Evolutionary conservation across 1,140 invertebrate genomes (phyloP).

Genomic region (Drosophila bifasciata): DNA sequence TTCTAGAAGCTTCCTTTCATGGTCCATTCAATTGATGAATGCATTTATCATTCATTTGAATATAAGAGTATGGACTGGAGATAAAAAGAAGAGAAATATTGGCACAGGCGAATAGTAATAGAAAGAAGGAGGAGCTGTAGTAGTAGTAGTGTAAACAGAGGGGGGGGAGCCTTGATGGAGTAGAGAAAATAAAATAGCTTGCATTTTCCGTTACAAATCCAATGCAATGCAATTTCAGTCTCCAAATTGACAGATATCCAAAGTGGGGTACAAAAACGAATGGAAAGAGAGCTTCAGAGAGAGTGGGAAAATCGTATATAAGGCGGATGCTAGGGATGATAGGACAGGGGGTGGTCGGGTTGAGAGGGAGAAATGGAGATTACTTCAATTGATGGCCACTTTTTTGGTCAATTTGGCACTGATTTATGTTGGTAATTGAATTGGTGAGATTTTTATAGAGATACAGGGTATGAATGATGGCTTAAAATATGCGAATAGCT

Average conservation of each 20-base stretch:
- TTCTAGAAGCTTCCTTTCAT: conserved; percentile 48
- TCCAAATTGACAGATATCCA: conserved; percentile 57
- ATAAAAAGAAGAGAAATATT: too few relatives aligned
- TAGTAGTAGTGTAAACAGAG: not conserved
- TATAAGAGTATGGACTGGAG: too few relatives aligned
- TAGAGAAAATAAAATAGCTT: conserved; percentile 39
- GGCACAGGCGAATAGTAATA: too few relatives aligned
- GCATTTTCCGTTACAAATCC: conserved; percentile 49
- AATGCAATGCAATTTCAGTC: conserved; percentile 60
- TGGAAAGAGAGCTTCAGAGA: not conserved
- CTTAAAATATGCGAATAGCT: conserved; percentile 20
- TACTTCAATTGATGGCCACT: conserved; percentile 42
- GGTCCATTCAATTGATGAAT: conserved; percentile 46
- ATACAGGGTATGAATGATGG: conserved; percentile 28
- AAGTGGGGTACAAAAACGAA: not conserved
- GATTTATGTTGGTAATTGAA: conserved; percentile 48
- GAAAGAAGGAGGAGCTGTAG: not conserved
- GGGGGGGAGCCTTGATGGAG: not conserved
- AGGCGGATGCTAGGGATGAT: not conserved
- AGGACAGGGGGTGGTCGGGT: not conserved
- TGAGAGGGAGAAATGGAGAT: not conserved
- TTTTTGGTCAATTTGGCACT: conserved; percentile 50
- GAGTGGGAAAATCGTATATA: conserved; percentile 10
- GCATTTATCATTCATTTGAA: conserved; percentile 23
- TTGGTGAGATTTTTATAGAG: conserved; percentile 29